phyloP scores from a whole-genome alignment of 2,888 invertebrate species.

The Caenorhabditis sp. region DNA sequence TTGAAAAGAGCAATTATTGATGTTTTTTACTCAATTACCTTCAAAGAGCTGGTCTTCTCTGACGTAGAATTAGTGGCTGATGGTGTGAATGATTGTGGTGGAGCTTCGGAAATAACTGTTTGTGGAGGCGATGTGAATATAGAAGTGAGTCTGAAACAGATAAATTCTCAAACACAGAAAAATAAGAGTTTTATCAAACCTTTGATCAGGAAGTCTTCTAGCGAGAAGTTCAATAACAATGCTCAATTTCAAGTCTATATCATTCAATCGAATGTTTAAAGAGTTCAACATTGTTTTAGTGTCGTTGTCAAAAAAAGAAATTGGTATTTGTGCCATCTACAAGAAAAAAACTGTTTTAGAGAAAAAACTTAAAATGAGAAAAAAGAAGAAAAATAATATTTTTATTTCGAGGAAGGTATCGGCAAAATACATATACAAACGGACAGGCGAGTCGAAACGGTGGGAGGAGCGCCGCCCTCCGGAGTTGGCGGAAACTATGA shows the following conservation, averaged over 20 bases:
- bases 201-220: slow-evolving; percentile 55
- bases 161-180: too few relatives aligned
- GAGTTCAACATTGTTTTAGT: slow-evolving; percentile 60
- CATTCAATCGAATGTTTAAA: slow-evolving; percentile 62
- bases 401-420: not conserved
- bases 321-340: slow-evolving; percentile 50
- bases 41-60: slow-evolving; percentile 42
- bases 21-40: slow-evolving; percentile 20
- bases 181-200: too few relatives aligned
- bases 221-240: slow-evolving; percentile 62
- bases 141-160: slow-evolving; percentile 25
- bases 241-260: slow-evolving; percentile 66
- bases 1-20: not conserved
- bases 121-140: slow-evolving; percentile 55
- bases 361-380: not conserved
- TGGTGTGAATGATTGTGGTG: slow-evolving; percentile 44
- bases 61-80: slow-evolving; percentile 42
- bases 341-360: not conserved
- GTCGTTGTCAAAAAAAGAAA: slow-evolving; percentile 61
- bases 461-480: slow-evolving; percentile 20
- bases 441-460: slow-evolving; percentile 17
- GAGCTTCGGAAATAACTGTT: slow-evolving; percentile 49
- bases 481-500: slow-evolving; percentile 30
- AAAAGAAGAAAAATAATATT: slow-evolving; percentile 9
- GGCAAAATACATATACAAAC: slow-evolving; percentile 14